Evolutionary conservation across 2,797 vertebrate species (phyloP).

Genomic region (Aotus griseimembra): DNA sequence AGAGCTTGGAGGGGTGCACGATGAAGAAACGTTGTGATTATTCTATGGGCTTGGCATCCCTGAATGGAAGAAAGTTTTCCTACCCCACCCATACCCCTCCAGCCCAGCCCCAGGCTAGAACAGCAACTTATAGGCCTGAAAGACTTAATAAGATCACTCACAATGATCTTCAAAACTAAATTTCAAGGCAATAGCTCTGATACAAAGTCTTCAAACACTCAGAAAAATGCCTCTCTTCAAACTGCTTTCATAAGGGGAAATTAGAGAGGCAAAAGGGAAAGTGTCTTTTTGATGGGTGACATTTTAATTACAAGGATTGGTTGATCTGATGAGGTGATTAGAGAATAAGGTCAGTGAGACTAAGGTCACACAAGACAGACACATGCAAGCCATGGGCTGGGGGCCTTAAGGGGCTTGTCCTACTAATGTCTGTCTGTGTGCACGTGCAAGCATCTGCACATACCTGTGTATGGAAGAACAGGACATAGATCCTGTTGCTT

Average conservation of each 20-base stretch:
- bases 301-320: neutral
- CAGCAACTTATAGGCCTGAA: neutral
- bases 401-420: neutral
- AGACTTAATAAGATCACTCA: neutral
- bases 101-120: neutral
- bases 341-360: neutral
- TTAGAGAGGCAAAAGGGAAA: neutral
- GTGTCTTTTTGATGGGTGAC: neutral
- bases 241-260: neutral
- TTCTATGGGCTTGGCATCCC: neutral
- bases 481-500: neutral
- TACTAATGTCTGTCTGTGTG: neutral
- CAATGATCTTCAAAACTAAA: neutral
- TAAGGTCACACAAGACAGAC: neutral
- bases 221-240: neutral
- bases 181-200: neutral
- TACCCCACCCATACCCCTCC: neutral
- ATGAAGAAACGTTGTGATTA: neutral
- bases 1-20: neutral
- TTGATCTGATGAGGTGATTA: neutral
- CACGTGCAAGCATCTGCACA: neutral
- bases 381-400: neutral
- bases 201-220: neutral
- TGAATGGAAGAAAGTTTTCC: rapidly evolving
- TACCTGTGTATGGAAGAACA: neutral